Base-by-base conservation (phyloP, 2,888 invertebrate genomes). In the Chaitophorus viminalis region DNA sequence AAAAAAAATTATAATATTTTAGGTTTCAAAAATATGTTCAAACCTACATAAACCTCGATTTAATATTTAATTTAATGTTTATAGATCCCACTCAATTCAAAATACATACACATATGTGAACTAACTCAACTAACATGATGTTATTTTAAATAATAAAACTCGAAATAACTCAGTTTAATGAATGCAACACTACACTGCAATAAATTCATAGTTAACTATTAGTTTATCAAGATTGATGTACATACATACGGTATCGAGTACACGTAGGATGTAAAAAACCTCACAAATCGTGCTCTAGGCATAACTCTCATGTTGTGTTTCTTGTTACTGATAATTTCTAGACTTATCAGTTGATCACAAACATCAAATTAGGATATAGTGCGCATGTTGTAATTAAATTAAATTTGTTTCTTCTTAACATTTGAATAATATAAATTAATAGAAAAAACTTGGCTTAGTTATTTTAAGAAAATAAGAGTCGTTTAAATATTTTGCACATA, bases 171-270 rank as follows among this genome's bases (percentile, higher is more conserved):
- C 11, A 14, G 39, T 75, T 65, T 83, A 83, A 75, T 83, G 83
- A 83, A 75, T 75, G n/a, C n/a, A n/a, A n/a, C 60, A 83, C 60
- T 31, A 60, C 6, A 60, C 75, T 52, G 68, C 85, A 85, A 85
- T 85, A 85, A 85, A 85, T 85, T 68, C 68, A 31, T 85, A 85
- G 85, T 85, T 85, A 85, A 85, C 85, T 77, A 77, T 85, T 77
- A 83, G 83, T 39, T 85, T 85, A 85, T 85, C 85, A 85, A 85
- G 85, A 85, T 85, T n/a, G 65, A 68, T 77, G 25, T 46, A 52
- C 52, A 52, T n/a, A 68, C 77, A 77, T n/a, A n/a, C 25, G 68
- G 29, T 68, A 46, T 14, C 14, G 11, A 14, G 46, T 46, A 68
- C 68, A 77, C 77, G 83, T 83, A 83, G 83, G 83, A 83, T 54